A percentile compares a stretch with the other conserved stretches of the same genome.
phyloP scores from a whole-genome alignment of 2,888 invertebrate species.

The Agrotis clavis region DNA sequence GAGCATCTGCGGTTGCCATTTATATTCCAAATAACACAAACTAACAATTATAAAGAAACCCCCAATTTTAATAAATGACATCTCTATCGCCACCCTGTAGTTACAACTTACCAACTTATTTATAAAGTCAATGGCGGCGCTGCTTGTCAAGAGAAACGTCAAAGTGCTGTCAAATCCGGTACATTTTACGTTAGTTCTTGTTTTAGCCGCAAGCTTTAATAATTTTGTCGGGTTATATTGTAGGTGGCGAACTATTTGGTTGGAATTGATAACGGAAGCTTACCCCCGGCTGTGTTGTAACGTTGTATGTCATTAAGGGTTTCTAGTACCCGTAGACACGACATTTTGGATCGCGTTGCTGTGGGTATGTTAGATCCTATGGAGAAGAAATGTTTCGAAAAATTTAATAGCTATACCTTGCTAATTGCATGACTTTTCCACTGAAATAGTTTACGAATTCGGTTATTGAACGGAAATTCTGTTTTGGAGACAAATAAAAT shows the following conservation, averaged over 20 bases:
- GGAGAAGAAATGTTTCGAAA: rapidly evolving
- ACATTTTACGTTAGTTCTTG: slow-evolving; percentile 13
- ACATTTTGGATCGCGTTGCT: slow-evolving; percentile 50
- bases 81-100: slow-evolving; percentile 75
- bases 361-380: slow-evolving; percentile 53
- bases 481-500: too few relatives aligned
- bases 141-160: slow-evolving; percentile 3
- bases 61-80: slow-evolving; percentile 71
- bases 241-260: slow-evolving; percentile 78
- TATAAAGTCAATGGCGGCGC: slow-evolving; percentile 6
- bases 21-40: slow-evolving; percentile 45
- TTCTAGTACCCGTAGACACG: slow-evolving; percentile 75
- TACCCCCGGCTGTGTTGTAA: slow-evolving; percentile 71
- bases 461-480: too few relatives aligned
- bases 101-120: slow-evolving; percentile 54
- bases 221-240: slow-evolving; percentile 3
- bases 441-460: too few relatives aligned
- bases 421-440: not conserved
- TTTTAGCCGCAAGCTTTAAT: slow-evolving; percentile 9
- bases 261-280: slow-evolving; percentile 81
- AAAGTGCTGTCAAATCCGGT: not conserved
- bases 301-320: slow-evolving; percentile 76
- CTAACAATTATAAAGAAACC: slow-evolving; percentile 54
- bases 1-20: slow-evolving; percentile 50
- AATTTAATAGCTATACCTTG: too few relatives aligned